Evolutionary conservation across 2,797 vertebrate genomes (phyloP).

Genomic region (Chelidonichthys spinosus): DNA sequence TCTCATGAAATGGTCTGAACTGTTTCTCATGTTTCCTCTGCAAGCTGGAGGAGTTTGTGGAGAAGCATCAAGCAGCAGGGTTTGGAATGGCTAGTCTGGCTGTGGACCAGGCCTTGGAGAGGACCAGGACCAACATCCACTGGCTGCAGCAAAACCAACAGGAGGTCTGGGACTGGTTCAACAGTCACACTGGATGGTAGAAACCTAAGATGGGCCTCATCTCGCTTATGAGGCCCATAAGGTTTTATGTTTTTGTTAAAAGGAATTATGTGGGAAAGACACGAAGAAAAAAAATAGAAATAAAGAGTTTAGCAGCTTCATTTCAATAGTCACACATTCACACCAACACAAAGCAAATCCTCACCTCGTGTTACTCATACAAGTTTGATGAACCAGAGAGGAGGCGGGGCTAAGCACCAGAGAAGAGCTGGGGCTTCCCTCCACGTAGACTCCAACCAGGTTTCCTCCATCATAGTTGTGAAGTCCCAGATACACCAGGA

Average conservation of each 20-base stretch:
- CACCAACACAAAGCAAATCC: no score
- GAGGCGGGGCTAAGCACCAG: no score
- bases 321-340: no score
- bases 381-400: no score
- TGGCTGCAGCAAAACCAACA: constrained; percentile 87
- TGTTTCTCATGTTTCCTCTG: background rate
- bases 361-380: no score
- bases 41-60: constrained; percentile 88
- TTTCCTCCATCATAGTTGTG: no score
- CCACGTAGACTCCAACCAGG: no score
- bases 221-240: background rate
- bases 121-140: constrained; percentile 87
- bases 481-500: no score
- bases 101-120: constrained; percentile 90
- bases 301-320: no score
- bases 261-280: background rate
- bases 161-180: constrained; percentile 83
- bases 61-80: constrained; percentile 76
- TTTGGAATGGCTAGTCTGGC: constrained; percentile 89
- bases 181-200: constrained; percentile 17
- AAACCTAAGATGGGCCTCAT: background rate
- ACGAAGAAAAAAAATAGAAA: background rate
- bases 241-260: background rate
- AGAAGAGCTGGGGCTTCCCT: no score
- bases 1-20: background rate